Percentiles rank a stretch among this genome's conserved stretches.
Conservation (phyloP, 2,888 invertebrate genomes). For the Pheosia gnoma region DNA sequence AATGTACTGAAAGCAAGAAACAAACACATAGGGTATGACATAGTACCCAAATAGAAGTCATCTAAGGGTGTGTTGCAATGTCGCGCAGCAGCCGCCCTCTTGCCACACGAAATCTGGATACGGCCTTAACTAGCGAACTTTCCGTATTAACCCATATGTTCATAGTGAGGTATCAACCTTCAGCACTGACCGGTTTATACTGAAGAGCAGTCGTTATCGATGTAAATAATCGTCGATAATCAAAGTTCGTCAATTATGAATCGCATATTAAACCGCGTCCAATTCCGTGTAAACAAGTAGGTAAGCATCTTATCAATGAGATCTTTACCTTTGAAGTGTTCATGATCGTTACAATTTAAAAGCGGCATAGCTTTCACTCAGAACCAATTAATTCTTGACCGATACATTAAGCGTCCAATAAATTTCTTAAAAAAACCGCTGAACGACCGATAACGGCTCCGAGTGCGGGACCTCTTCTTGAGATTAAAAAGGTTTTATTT, state of each 20-base stretch:
- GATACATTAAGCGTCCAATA: constrained; percentile 76
- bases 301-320: constrained; percentile 47
- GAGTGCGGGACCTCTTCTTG: constrained; percentile 64
- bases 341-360: constrained; percentile 68
- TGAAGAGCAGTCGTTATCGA: neutral
- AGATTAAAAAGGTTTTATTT: constrained; percentile 79
- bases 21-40: too few relatives aligned
- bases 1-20: too few relatives aligned
- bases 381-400: constrained; percentile 74
- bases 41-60: too few relatives aligned
- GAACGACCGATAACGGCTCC: constrained; percentile 61
- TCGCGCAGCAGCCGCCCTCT: too few relatives aligned
- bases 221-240: constrained; percentile 12
- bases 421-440: constrained; percentile 68
- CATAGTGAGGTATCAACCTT: too few relatives aligned
- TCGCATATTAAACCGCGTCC: constrained; percentile 21
- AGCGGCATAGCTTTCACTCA: constrained; percentile 70
- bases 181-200: neutral
- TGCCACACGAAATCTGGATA: too few relatives aligned
- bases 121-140: too few relatives aligned
- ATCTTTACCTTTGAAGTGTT: constrained; percentile 63
- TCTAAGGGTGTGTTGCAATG: too few relatives aligned
- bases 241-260: constrained; percentile 17
- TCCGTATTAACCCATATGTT: neutral
- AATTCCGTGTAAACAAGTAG: constrained; percentile 34